Evolutionary conservation across 1,140 invertebrate genomes (phyloP).

Genomic region (Andricus grossulariae): DNA sequence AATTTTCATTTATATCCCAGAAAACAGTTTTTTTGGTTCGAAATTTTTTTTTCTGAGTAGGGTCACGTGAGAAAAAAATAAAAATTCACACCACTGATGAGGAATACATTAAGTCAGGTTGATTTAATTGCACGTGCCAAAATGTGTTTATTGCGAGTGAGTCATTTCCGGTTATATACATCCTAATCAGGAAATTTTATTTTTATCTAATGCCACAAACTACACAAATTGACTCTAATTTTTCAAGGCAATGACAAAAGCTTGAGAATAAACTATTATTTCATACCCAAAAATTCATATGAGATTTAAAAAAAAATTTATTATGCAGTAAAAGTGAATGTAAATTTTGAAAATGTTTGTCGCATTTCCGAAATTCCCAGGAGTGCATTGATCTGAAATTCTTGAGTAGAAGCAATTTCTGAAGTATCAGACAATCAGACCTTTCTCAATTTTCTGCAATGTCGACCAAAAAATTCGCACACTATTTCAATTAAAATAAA

Average conservation of each 20-base stretch:
- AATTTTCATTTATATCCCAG: too few relatives aligned
- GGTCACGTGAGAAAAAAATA: background rate
- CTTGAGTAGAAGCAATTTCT: background rate
- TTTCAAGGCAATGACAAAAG: too few relatives aligned
- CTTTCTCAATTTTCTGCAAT: constrained; percentile 7
- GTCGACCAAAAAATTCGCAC: background rate
- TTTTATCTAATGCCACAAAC: background rate
- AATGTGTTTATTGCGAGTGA: background rate
- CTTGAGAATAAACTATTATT: too few relatives aligned
- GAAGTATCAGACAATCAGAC: background rate
- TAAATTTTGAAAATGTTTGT: too few relatives aligned
- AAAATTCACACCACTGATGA: background rate
- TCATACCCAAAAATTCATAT: too few relatives aligned
- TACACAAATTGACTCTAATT: too few relatives aligned
- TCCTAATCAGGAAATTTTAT: background rate
- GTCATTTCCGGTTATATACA: background rate
- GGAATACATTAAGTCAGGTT: background rate
- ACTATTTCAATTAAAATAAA: background rate
- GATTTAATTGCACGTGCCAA: background rate
- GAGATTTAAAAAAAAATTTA: too few relatives aligned
- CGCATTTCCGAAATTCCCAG: background rate
- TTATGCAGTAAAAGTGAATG: too few relatives aligned
- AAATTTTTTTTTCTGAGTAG: background rate
- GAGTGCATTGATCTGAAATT: constrained; percentile 15
- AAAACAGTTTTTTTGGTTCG: too few relatives aligned